These are phyloP conservation scores for Spermophilus dauricus DNA, from an alignment of 2,113 vertebrate species.

Conservation along the genomic window DNA sequence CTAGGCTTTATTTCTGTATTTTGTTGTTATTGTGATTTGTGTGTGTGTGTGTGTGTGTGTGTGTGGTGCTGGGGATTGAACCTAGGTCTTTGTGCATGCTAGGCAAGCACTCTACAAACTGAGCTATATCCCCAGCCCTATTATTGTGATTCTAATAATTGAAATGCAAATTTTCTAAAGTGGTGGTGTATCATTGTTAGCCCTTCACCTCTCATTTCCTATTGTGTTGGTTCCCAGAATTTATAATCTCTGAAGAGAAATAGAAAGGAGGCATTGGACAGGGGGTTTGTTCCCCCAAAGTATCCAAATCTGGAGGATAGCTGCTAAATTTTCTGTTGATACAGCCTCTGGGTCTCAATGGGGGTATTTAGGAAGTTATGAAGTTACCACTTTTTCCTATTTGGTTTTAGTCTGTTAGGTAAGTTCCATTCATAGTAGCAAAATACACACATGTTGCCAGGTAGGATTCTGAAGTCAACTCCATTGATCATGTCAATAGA, in stretches of 20 bases:
- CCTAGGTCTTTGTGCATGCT: no score
- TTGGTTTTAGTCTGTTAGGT: not conserved
- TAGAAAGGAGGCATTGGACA: not conserved
- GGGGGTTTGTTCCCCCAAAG: not conserved
- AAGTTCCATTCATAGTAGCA: not conserved
- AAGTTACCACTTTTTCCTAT: not conserved
- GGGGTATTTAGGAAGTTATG: not conserved
- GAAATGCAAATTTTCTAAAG: not conserved
- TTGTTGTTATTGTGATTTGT: not conserved
- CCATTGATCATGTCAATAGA: not conserved
- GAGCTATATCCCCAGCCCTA: not conserved
- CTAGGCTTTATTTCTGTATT: not conserved
- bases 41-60: no score
- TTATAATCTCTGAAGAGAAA: not conserved
- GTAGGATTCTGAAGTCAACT: slow-evolving; percentile 1
- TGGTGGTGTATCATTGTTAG: not conserved
- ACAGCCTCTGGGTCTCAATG: not conserved
- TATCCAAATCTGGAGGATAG: not conserved
- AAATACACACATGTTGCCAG: not conserved
- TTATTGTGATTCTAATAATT: not conserved
- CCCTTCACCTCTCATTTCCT: not conserved
- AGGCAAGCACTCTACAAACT: no score
- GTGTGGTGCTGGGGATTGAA: no score
- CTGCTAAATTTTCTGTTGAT: not conserved
- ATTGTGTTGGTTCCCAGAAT: not conserved